Percentiles rank a stretch among this genome's conserved stretches.
phyloP scores from a whole-genome alignment of 2,888 invertebrate genomes.

The Anthophora plumipes region DNA sequence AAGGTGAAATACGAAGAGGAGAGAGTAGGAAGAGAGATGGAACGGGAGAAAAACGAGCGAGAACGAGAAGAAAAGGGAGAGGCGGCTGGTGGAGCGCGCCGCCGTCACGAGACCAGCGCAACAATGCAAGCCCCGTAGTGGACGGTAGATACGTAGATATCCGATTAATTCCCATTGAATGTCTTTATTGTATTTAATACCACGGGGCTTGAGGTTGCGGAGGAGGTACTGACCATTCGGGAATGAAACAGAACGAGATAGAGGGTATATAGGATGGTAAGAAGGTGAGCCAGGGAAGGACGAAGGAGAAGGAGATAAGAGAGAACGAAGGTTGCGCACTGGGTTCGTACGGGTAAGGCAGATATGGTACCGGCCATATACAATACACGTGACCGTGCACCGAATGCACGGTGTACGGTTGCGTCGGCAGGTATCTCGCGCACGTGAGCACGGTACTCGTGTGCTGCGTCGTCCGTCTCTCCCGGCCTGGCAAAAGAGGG shows the following conservation, averaged over 20 bases:
- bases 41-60: slow-evolving; percentile 42
- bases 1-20: slow-evolving; percentile 56
- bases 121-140: slow-evolving; percentile 68
- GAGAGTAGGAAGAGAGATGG: slow-evolving; percentile 11
- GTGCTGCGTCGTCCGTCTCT: slow-evolving; percentile 37
- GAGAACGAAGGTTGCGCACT: slow-evolving; percentile 63
- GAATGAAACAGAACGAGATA: neutral
- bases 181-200: slow-evolving; percentile 83
- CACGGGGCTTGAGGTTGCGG: slow-evolving; percentile 39
- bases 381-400: slow-evolving; percentile 62
- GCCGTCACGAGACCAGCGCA: slow-evolving; percentile 66
- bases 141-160: slow-evolving; percentile 74
- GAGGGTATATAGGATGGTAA: neutral
- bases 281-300: slow-evolving; percentile 25
- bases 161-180: slow-evolving; percentile 83
- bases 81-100: slow-evolving; percentile 46
- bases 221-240: neutral
- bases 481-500: slow-evolving; percentile 14
- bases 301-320: slow-evolving; percentile 69
- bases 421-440: slow-evolving; percentile 48
- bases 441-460: slow-evolving; percentile 48
- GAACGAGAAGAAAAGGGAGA: slow-evolving; percentile 39
- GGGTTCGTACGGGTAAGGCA: slow-evolving; percentile 59
- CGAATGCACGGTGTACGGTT: slow-evolving; percentile 44
- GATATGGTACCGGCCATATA: slow-evolving; percentile 72